Conservation (phyloP, 2,888 invertebrate genomes). For the Pimpla rufipes region DNA sequence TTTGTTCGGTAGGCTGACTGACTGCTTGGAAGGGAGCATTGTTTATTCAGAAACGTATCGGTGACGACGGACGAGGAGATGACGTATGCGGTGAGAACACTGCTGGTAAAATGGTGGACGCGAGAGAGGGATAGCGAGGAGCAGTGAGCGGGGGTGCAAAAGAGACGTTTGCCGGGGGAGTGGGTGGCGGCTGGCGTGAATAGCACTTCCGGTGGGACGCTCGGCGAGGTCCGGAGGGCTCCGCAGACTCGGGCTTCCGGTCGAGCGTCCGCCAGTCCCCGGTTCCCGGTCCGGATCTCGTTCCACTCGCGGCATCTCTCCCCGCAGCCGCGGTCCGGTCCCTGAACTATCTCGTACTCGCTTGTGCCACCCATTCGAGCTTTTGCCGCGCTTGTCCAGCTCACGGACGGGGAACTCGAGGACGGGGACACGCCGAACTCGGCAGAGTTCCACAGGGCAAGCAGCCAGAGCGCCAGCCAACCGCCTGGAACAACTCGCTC, state of each 20-base stretch:
- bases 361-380: constrained; percentile 51
- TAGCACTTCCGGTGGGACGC: constrained; percentile 85
- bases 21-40: constrained; percentile 76
- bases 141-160: constrained; percentile 28
- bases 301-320: constrained; percentile 66
- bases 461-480: constrained; percentile 20
- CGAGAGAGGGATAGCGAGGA: constrained; percentile 19
- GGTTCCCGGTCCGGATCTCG: constrained; percentile 80
- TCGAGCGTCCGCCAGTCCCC: constrained; percentile 82
- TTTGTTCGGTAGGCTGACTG: constrained; percentile 43
- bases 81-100: constrained; percentile 66
- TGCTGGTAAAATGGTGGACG: constrained; percentile 13
- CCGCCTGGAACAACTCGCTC: constrained; percentile 61
- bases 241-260: constrained; percentile 85
- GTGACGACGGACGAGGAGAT: constrained; percentile 73
- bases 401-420: constrained; percentile 32
- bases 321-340: constrained; percentile 58
- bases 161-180: constrained; percentile 71
- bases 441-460: constrained; percentile 11
- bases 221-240: constrained; percentile 82
- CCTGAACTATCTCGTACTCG: constrained; percentile 53
- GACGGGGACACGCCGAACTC: constrained; percentile 38
- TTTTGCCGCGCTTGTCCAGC: constrained; percentile 36
- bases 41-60: constrained; percentile 84
- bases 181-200: constrained; percentile 78